Evolutionary conservation across 2,888 invertebrate genomes (phyloP).

Genomic region (Clunio marinus): DNA sequence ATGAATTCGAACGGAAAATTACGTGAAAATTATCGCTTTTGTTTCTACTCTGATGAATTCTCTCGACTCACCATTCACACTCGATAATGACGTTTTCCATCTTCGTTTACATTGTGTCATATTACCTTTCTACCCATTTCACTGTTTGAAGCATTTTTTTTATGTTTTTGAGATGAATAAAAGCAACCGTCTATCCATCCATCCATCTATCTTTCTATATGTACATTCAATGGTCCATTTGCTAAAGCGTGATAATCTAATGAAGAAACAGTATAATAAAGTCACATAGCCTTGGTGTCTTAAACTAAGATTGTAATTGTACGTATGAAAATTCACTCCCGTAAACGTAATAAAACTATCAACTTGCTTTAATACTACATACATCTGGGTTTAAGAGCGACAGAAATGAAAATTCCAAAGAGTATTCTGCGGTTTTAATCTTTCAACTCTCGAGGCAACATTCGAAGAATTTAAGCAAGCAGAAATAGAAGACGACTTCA

Average conservation of each 20-base stretch:
- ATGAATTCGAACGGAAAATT: background rate
- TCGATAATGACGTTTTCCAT: background rate
- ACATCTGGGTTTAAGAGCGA: background rate
- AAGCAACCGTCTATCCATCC: too few species aligned
- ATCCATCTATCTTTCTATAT: too few species aligned
- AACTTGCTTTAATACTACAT: too few species aligned
- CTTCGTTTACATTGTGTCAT: background rate
- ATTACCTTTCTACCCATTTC: constrained; percentile 2
- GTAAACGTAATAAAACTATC: too few species aligned
- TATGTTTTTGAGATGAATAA: too few species aligned
- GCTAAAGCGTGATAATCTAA: constrained; percentile 6
- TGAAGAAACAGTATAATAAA: background rate
- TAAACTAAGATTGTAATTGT: too few species aligned
- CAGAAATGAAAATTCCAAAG: constrained; percentile 19
- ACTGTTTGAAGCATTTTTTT: too few species aligned
- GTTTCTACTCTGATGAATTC: background rate
- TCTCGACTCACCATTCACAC: background rate
- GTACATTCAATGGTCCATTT: too few species aligned
- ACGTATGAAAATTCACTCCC: too few species aligned
- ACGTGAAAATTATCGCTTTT: constrained; percentile 3
- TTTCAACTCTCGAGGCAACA: constrained; percentile 17
- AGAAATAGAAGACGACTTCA: background rate
- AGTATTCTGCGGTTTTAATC: constrained; percentile 19
- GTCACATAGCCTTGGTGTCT: too few species aligned
- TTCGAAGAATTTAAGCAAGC: background rate